phyloP scores from a whole-genome alignment of 2,797 vertebrate species.

The Dallia pectoralis region DNA sequence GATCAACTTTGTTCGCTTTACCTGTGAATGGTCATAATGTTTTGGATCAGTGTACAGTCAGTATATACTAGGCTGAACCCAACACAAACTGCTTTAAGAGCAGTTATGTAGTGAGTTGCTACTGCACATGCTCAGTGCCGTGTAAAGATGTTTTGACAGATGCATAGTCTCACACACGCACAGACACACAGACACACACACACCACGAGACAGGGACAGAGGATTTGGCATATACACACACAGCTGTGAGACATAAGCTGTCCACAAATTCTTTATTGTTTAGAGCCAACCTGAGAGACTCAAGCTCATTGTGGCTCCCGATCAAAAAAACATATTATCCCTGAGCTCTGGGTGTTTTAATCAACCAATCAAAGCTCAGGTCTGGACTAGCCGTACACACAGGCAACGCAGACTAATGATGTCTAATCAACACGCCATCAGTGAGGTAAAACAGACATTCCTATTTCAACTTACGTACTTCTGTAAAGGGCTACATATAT shows the following conservation, averaged over 20 bases:
- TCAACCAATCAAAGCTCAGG: conserved; percentile 62
- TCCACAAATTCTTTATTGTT: conserved; percentile 57
- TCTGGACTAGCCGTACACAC: conserved; percentile 54
- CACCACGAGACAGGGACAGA: conserved; percentile 56
- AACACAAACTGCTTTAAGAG: background rate
- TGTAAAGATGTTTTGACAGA: conserved; percentile 49
- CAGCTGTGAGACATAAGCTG: conserved; percentile 64
- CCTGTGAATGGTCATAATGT: no score
- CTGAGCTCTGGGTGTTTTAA: conserved; percentile 69
- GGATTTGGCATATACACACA: conserved; percentile 43
- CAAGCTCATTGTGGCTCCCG: conserved; percentile 58
- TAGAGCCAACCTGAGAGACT: conserved; percentile 65
- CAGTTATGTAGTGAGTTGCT: conserved; percentile 27
- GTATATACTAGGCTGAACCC: background rate
- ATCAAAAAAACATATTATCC: conserved; percentile 73
- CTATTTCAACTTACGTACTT: conserved; percentile 5
- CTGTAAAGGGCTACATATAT: background rate
- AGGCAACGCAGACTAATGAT: conserved; percentile 54
- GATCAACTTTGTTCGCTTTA: no score
- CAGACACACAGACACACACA: conserved; percentile 31
- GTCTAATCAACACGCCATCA: conserved; percentile 69
- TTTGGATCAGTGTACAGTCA: background rate
- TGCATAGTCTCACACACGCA: conserved; percentile 47
- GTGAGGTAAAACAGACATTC: conserved; percentile 59
- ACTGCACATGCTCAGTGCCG: conserved; percentile 12